Percentiles rank a stretch among this genome's conserved stretches.
phyloP scores from a whole-genome alignment of 2,113 vertebrate genomes.

The Bos taurus region ARS-UCD2.0 NC_037356.1:10589001-10589500 shows the following conservation, averaged over 20 bases:
- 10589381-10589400: not conserved
- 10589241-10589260: not conserved
- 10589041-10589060: not conserved
- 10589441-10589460: not conserved
- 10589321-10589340: not conserved
- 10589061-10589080: not conserved
- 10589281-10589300: not conserved
- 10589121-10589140: not conserved
- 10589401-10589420: slow-evolving; percentile 8
- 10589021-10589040: not conserved
- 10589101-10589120: not conserved
- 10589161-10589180: not conserved
- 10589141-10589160: not conserved
- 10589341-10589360: not conserved
- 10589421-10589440: slow-evolving; percentile 6
- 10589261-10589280: not conserved
- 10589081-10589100: not conserved
- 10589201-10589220: not conserved
- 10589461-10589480: not conserved
- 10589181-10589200: not conserved
- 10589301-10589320: not conserved
- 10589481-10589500: not conserved
- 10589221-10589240: not conserved
- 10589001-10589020: not conserved
- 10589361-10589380: not conserved